Percentiles rank a stretch among this genome's conserved stretches.
phyloP scores from a whole-genome alignment of 2,797 vertebrate genomes.

The Rousettus madagascariensis region DNA sequence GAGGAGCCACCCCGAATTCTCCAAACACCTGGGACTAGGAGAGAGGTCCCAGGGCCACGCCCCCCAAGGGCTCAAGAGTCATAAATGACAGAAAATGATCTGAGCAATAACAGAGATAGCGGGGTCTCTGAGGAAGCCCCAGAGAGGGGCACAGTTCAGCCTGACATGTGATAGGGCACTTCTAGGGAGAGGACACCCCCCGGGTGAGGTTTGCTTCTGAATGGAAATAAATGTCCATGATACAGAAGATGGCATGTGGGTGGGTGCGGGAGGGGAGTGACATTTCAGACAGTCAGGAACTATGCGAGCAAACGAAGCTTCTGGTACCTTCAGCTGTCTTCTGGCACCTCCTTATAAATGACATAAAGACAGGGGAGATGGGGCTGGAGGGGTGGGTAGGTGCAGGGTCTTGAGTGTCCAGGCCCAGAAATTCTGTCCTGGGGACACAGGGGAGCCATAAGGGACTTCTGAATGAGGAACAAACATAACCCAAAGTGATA shows the following conservation, averaged over 20 bases:
- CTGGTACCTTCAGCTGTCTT: neutral
- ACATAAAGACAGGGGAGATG: neutral
- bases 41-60: neutral
- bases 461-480: neutral
- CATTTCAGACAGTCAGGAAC: neutral
- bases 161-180: neutral
- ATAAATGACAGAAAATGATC: neutral
- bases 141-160: neutral
- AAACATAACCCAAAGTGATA: neutral
- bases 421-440: neutral
- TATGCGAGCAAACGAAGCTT: neutral
- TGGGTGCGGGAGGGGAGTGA: too few relatives aligned
- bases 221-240: rapidly evolving
- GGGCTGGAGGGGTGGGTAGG: too few relatives aligned
- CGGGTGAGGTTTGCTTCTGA: neutral
- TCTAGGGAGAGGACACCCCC: neutral
- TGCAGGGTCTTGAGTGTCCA: neutral
- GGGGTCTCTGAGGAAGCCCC: neutral
- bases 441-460: neutral
- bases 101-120: neutral
- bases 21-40: neutral
- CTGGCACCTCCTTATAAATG: neutral
- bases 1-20: neutral
- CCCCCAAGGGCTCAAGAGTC: neutral
- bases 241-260: rapidly evolving